Evolutionary conservation across 2,888 invertebrate species (phyloP), one percentile per base, ranked within the genome.

Genomic region (Acrobasis suavella): DNA sequence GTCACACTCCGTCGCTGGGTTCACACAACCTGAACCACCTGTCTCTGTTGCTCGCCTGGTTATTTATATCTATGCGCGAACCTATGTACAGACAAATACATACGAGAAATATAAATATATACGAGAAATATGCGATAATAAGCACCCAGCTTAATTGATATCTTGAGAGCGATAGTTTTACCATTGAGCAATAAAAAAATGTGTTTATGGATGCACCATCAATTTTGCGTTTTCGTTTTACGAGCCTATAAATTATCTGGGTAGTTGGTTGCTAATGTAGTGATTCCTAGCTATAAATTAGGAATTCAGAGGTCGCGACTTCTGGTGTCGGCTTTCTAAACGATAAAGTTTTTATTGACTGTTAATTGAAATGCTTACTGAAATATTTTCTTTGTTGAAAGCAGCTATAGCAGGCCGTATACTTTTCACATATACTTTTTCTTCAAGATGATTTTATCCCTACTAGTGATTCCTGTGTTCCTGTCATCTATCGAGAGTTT

Each of bases 1-100:
- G 92, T 91, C 92, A 91, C 87, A 91, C 82, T 78, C 86, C 82
- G 86, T 82, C 81, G 86, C 84, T 83, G 83, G 85, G 92, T 92
- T 92, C 92, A 91, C 81, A 86, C 85, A 89, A 87, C 91, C 84
- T 82, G 88, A 78, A 86, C 86, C 91, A 91, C 91, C 92, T 91
- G 91, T 90, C 87, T 85, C 82, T 87, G 80, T 88, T 91, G 87
- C 87, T 81, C 84, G 89, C 89, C 87, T 90, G 86, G 90, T 90
- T 90, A 91, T 91, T 90, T 91, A 91, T 92, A 91, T 89, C 91
- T 87, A 87, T 84, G 83, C 81, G 83, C 83, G 75, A 78, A 83
- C 78, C 85, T 85, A 90, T 88, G 88, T 88, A 56, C 56, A 16
- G 86, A 81, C 81, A 81, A 85, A 66, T 64, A 65, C 54, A 67